Evolutionary conservation across 2,113 vertebrate genomes (phyloP), one percentile per base, ranked within the genome.

Genomic region (Carettochelys insculpta): DNA sequence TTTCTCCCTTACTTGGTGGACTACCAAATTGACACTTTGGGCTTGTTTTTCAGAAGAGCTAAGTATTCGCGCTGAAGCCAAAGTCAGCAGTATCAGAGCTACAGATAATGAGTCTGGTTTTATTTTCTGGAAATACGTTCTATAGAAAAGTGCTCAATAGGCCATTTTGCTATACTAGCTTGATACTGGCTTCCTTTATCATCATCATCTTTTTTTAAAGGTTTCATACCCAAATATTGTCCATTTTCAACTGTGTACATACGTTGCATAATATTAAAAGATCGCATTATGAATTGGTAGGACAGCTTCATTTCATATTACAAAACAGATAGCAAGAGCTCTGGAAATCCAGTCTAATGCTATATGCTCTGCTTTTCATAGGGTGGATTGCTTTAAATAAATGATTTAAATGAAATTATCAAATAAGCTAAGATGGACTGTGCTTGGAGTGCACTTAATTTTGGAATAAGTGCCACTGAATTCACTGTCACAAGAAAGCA

Each of bases 261-360:
- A 41, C 10, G 19, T 41, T 41, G 3, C 27, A 73, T 22, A 80
- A 29, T 79, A 58, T 27, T 87, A 50, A 5, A 79, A 76, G 56
- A n/a, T 38, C 38, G 43, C 12, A 43, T 7, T 8, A 88, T 61
- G 11, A n/a, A 1, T 19, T 65, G 48, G 76, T 5, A 50, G 48
- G 11, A 10, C 0, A 0, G 48, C 89, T 85, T 20, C 19, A 3
- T 0, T 0, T 80, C 48, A 50, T 50, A 6, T 50, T 75, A 82
- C 68, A 88, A 47, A 0, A 1, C 34, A 1, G 54, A 75, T 73
- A 71, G 83, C 16, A 93, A 52, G 27, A 65, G 12, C 31, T 92
- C 78, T 85, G 16, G 25, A 73, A 88, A 45, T 47, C 27, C 71
- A 12, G 1, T 22, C 85, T 76, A 90, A 51, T 65, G 24, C 77